Conservation (phyloP, 2,797 vertebrate genomes). For the Enteromius trimaculatus region DNA sequence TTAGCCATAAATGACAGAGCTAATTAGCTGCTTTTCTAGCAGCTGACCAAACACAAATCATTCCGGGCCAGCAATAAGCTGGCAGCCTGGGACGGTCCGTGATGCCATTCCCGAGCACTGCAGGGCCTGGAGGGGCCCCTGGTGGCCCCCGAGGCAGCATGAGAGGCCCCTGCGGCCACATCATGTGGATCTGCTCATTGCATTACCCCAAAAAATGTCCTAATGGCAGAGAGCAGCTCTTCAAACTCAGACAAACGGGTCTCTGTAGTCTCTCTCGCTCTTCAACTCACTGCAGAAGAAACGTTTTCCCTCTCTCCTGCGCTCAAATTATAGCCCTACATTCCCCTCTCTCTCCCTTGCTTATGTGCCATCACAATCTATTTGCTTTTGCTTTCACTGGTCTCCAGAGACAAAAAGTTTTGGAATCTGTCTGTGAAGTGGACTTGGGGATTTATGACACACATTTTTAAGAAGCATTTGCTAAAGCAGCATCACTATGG, state of each 20-base stretch:
- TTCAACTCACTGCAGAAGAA: conserved; percentile 11
- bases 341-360: conserved; percentile 19
- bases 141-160: conserved; percentile 20
- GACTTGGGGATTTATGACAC: conserved; percentile 5
- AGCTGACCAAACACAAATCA: conserved; percentile 53
- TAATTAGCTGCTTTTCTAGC: conserved; percentile 55
- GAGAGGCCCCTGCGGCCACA: conserved; percentile 43
- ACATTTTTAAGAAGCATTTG: neutral
- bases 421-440: conserved; percentile 4
- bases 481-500: neutral
- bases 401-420: conserved; percentile 32
- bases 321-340: conserved; percentile 21
- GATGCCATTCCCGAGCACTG: conserved; percentile 3
- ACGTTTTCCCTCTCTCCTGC: neutral
- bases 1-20: conserved; percentile 37
- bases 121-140: conserved; percentile 29
- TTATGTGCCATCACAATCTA: conserved; percentile 12
- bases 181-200: conserved; percentile 40
- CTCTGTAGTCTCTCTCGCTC: conserved; percentile 20
- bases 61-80: conserved; percentile 44
- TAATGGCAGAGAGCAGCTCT: conserved; percentile 19
- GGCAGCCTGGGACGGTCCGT: neutral
- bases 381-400: conserved; percentile 12
- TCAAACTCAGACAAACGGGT: conserved; percentile 39
- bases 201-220: conserved; percentile 5